Conservation (phyloP, 2,113 vertebrate genomes). For the Monarcha castaneiventris region DNA sequence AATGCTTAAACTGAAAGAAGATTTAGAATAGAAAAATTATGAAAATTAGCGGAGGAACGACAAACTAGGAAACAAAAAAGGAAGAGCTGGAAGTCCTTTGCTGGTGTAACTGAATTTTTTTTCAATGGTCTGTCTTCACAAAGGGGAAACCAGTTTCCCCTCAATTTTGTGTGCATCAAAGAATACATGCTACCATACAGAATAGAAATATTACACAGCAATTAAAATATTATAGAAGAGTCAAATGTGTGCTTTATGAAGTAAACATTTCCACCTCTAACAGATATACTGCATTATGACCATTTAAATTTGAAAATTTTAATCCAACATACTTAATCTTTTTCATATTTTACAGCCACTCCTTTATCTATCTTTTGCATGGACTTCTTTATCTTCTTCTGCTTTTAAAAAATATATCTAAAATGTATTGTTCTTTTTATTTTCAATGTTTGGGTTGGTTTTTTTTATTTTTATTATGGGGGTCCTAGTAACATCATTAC, state of each 20-base stretch:
- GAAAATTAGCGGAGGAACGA: neutral
- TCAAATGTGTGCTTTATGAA: neutral
- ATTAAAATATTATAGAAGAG: neutral
- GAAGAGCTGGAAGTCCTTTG: neutral
- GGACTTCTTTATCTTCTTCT: neutral
- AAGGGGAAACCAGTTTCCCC: neutral
- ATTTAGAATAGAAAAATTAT: neutral
- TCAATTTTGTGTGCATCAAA: neutral
- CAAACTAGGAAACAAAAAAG: neutral
- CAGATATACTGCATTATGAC: neutral
- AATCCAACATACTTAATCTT: neutral
- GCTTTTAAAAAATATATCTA: neutral
- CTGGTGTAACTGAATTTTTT: neutral
- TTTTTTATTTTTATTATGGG: neutral
- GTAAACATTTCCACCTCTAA: neutral
- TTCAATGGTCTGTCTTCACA: neutral
- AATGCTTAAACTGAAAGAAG: neutral
- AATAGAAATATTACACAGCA: neutral
- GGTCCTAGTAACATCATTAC: neutral
- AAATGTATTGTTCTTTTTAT: neutral
- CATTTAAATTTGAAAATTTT: neutral
- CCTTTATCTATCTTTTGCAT: neutral
- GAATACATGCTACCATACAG: neutral
- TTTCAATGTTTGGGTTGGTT: fast-evolving
- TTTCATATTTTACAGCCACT: neutral